Evolutionary conservation across 2,888 invertebrate genomes (phyloP).

Genomic region (Lacanobia wlatinum): DNA sequence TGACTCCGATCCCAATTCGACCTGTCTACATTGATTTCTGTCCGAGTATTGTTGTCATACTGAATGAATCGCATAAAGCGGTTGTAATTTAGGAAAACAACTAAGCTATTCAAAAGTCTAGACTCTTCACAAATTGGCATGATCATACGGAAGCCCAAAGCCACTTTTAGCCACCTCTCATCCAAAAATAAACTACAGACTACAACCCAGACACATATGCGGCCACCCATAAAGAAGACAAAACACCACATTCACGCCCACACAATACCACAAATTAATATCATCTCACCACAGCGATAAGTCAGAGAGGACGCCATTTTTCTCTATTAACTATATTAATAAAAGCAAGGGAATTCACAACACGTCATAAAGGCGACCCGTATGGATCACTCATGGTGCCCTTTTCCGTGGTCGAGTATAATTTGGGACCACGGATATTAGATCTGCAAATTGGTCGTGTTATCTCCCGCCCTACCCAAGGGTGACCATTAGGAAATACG

Average conservation of each 20-base stretch:
- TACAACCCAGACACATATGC: conserved; percentile 13
- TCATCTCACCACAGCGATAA: conserved; percentile 58
- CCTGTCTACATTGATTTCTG: not conserved
- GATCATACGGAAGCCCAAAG: conserved; percentile 25
- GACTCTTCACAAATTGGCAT: conserved; percentile 29
- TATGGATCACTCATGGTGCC: conserved; percentile 77
- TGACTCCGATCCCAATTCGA: conserved; percentile 5
- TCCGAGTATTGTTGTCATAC: not conserved
- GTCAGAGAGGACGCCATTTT: conserved; percentile 64
- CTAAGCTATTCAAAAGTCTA: not conserved
- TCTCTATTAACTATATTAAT: conserved; percentile 71
- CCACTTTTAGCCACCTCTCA: conserved; percentile 9
- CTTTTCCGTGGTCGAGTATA: conserved; percentile 74
- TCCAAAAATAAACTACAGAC: conserved; percentile 37
- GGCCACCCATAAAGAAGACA: conserved; percentile 47
- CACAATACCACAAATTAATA: conserved; percentile 58
- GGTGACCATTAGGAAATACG: conserved; percentile 68
- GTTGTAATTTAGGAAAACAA: not conserved
- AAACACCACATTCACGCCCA: conserved; percentile 63
- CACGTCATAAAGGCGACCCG: conserved; percentile 78
- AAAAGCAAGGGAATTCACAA: conserved; percentile 63
- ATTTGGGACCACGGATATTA: conserved; percentile 84
- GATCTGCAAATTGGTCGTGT: conserved; percentile 88
- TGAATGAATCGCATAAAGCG: not conserved
- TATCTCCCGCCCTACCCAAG: conserved; percentile 77